phyloP scores from a whole-genome alignment of 2,113 vertebrate genomes.

The Natator depressus region DNA sequence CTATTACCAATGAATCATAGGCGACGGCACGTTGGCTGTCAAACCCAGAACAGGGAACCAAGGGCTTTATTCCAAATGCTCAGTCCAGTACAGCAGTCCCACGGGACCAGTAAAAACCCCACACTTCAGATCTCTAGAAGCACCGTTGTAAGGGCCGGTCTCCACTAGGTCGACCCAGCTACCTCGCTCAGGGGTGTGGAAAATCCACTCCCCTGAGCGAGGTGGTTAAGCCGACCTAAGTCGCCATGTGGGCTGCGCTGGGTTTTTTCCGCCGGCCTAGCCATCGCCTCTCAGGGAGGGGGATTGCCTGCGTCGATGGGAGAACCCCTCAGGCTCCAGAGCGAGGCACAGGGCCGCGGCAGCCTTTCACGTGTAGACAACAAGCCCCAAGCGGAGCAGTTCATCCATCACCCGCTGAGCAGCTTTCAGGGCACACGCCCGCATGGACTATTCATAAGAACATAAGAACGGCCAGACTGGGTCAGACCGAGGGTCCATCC shows the following conservation, averaged over 20 bases:
- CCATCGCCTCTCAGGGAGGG: no score
- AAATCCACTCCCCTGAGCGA: no score
- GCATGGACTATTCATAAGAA: neutral
- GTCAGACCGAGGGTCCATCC: no score
- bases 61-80: no score
- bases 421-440: neutral
- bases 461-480: no score
- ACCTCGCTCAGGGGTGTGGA: no score
- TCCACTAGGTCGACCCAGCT: no score
- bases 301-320: neutral
- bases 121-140: neutral
- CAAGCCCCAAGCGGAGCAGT: neutral
- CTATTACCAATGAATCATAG: neutral
- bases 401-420: neutral
- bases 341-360: no score
- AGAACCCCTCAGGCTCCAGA: neutral
- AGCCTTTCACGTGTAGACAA: neutral
- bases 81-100: no score
- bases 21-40: neutral
- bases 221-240: neutral
- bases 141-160: neutral
- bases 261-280: no score
- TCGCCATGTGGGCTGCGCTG: no score
- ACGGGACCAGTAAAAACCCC: no score
- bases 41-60: neutral